Base-by-base conservation (phyloP, 1,140 invertebrate species). In the Caenorhabditis remanei region DNA sequence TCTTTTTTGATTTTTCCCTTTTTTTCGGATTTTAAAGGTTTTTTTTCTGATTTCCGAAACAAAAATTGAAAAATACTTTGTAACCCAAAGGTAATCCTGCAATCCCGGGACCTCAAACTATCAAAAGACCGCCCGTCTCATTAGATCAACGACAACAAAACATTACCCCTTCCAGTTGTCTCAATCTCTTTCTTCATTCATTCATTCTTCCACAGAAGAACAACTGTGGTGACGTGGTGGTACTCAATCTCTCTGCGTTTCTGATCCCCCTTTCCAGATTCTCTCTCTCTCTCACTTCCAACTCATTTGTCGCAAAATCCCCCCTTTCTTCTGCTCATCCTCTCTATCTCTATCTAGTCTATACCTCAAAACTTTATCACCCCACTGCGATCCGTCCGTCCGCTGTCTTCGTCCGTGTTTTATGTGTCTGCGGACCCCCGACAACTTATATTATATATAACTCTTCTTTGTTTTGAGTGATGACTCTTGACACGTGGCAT, bases 301-400 rank as follows among this genome's bases (percentile, higher is more conserved):
- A 79, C 46, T 79, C 71, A 50, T 79, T 79, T 79, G 71, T 50
- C 71, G 71, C 46, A 50, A 71, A 71, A 71, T 46, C 41, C 16
- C 14, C n/a, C 32, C n/a, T n/a, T n/a, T 41, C 63, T 32, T 65
- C 65, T 43, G 21, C 16, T 71, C 65, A 9, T 65, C 43, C 16
- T 48, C 16, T 71, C 40, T 43, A 48, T 46, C 16, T 46, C 40
- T 63, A 8, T 63, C 24, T 63, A 19, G 19, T 21, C 61, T 63
- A 63, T 63, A 63, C 61, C 21, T 63, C 61, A 63, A 71, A 71
- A 43, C 65, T 71, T 71, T 67, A 63, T 71, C 41, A 71, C 41
- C 32, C 9, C 32, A 40, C 32, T 32, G 6, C n/a, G 6, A 21
- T 58, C 9, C 50, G 7, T 2, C 56, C 56, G n/a, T n/a, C n/a